Conservation (phyloP, 64 coral and sea anemone genomes). For the Cladopsammia gracilis region DNA sequence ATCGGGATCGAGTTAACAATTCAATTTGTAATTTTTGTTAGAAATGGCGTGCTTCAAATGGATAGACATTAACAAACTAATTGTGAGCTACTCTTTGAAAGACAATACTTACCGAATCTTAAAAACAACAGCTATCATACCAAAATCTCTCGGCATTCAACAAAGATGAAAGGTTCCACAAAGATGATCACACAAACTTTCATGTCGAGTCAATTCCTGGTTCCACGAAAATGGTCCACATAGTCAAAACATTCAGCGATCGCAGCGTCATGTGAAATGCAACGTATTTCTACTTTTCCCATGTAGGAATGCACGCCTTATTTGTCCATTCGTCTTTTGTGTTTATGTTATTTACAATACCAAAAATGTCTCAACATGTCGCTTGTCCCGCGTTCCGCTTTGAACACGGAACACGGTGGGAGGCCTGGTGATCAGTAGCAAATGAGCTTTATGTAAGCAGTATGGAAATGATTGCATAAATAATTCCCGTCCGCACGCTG, state of each 20-base stretch:
- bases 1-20: not conserved
- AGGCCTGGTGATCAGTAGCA: not conserved
- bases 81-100: not conserved
- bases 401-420: not conserved
- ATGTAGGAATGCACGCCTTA: not conserved
- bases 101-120: slow-evolving; percentile 34
- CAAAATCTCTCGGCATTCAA: not conserved
- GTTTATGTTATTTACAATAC: slow-evolving; percentile 27
- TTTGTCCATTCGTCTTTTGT: not conserved
- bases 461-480: too few relatives aligned
- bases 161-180: not conserved
- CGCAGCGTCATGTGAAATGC: not conserved
- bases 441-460: not conserved
- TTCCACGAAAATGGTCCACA: not conserved
- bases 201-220: not conserved
- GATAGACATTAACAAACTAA: not conserved
- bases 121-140: slow-evolving; percentile 25
- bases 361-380: not conserved
- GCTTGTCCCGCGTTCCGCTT: not conserved
- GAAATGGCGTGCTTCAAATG: not conserved
- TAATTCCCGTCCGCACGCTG: too few relatives aligned
- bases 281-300: not conserved
- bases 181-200: not conserved
- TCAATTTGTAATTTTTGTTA: not conserved
- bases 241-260: not conserved